Conservation (phyloP, 2,797 vertebrate genomes). For the Eulemur coronatus region DNA sequence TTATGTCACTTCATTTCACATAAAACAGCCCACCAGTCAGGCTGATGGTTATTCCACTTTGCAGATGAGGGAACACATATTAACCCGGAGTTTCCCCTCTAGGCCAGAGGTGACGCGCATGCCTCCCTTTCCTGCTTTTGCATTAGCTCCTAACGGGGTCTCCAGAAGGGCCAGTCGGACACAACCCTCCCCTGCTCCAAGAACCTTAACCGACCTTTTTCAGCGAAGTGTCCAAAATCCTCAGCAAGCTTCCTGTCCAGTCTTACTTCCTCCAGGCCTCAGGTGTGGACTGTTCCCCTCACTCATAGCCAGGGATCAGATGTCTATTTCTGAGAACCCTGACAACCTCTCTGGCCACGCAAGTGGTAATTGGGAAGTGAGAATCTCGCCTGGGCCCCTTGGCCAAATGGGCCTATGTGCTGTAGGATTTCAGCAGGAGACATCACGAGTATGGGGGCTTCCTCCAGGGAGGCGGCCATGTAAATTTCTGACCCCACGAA, state of each 20-base stretch:
- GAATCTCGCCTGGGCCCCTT: not conserved
- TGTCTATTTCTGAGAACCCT: not conserved
- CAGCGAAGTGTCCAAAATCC: not conserved
- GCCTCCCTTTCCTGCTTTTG: not conserved
- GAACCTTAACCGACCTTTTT: not conserved
- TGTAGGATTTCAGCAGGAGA: not conserved
- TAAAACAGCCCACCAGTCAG: not conserved
- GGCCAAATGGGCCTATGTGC: not conserved
- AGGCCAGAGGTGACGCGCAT: not conserved
- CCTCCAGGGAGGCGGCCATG: not conserved
- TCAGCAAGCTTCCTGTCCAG: not conserved
- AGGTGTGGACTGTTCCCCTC: not conserved
- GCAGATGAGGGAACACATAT: not conserved
- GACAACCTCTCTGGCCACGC: not conserved
- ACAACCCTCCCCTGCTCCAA: not conserved
- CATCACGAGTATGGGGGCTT: not conserved
- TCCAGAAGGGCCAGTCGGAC: not conserved
- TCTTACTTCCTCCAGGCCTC: not conserved
- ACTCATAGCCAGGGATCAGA: not conserved
- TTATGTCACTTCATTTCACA: slow-evolving; percentile 11
- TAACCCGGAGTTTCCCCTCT: not conserved
- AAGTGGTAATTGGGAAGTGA: not conserved
- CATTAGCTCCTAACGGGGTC: not conserved
- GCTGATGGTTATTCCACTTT: not conserved
- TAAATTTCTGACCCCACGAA: not conserved